Evolutionary conservation across 2,888 invertebrate species (phyloP), one percentile per base, ranked within the genome.

Genomic region (Bellardia bayeri): DNA sequence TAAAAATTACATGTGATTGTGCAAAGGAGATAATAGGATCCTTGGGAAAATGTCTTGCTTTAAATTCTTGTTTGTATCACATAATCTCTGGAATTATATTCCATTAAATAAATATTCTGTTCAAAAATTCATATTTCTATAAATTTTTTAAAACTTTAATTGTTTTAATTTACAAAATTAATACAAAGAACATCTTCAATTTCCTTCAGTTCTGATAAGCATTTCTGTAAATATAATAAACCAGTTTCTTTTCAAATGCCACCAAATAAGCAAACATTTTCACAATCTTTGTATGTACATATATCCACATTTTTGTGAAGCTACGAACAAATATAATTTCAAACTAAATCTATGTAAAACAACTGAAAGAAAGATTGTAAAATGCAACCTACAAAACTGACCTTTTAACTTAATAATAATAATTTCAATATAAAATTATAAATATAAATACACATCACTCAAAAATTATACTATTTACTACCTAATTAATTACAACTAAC

Each of bases 391-490:
- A 69, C 23, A 64, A 37, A n/a, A 51, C 33, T 54, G 54, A 45
- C 11, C 33, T 49, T n/a, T 42, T 42, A 16, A 42, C 23, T 23
- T 23, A 56, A 23, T 2, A 23, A 42, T 49, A 37, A 33, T 68
- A 7, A 16, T n/a, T 63, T 63, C 16, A 8, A 49, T 45, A 45
- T 23, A 42, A 33, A 74, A 33, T 14, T 45, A 40, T 37, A 42
- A 42, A 58, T 30, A 9, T 45, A 14, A n/a, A 68, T 42, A 58
- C 45, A 78, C 76, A 64, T 63, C 76, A 78, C 54, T 16, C 23
- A 40, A 79, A 40, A 79, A 42, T 64, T 45, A 78, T 37, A 72
- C 14, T 37, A 72, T n/a, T 63, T 58, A 79, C 7, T 33, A 51
- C 9, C 5, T 54, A 63, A 72, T 11, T n/a, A 33, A 69, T 33